Conservation (phyloP, 2,113 vertebrate species). For the Apodemus speciosus region DNA sequence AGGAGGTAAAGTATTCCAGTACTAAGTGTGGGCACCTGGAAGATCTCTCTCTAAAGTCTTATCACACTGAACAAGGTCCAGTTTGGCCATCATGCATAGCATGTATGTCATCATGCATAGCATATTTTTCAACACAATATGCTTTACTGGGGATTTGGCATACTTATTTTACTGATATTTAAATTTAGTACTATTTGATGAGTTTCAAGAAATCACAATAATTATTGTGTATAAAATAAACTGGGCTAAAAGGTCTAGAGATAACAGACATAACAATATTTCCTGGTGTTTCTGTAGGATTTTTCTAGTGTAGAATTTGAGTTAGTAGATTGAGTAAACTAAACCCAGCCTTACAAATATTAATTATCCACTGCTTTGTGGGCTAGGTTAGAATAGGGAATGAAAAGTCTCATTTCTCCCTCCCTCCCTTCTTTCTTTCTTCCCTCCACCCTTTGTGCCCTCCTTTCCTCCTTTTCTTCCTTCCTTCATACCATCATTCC, state of each 20-base stretch:
- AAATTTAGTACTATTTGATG: not conserved
- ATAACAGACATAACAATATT: not conserved
- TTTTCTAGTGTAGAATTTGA: not conserved
- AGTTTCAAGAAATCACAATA: not conserved
- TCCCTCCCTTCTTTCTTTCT: not conserved
- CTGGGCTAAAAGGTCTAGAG: not conserved
- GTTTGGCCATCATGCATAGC: not conserved
- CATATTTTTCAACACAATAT: not conserved
- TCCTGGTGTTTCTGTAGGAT: not conserved
- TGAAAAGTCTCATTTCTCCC: too few relatives aligned
- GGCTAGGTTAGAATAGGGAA: not conserved
- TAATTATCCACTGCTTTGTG: not conserved
- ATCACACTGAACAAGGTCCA: not conserved
- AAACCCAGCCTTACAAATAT: not conserved
- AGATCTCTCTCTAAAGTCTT: not conserved
- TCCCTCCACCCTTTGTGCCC: not conserved
- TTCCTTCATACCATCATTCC: not conserved
- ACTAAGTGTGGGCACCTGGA: too few relatives aligned
- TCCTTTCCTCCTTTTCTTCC: accelerated
- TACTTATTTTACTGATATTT: too few relatives aligned
- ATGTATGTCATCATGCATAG: not conserved
- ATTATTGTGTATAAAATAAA: not conserved
- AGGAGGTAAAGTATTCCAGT: not conserved
- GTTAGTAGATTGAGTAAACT: not conserved
- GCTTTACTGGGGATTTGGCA: not conserved